Evolutionary conservation across 2,113 vertebrate genomes (phyloP), one percentile per base, ranked within the genome.

Genomic region (Platysternon megacephalum): DNA sequence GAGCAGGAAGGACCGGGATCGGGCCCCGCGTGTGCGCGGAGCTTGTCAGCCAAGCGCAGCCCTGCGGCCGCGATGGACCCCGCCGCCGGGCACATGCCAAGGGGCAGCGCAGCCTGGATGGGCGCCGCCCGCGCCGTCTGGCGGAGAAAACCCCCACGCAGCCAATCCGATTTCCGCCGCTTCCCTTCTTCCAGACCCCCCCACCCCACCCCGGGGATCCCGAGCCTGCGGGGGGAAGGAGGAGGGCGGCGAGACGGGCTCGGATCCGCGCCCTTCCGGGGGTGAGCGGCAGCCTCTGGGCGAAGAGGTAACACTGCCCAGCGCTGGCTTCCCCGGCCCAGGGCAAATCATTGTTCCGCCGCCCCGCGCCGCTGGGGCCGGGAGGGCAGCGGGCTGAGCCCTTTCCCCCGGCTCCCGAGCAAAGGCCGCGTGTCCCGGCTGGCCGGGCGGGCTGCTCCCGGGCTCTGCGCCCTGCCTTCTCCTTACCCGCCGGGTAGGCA

Each of bases 401-500:
- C 48, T 29, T 24, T 24, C 61, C 61, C 58, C 28, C 22, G 58
- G 14, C 52, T 13, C 51, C 48, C 12, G 26, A 24, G 4, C 44
- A 74, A 22, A 14, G 21, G 58, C 91, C 61, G 61, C 1, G 7
- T 35, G 85, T 49, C 35, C 68, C 1, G 91, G 74, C 82, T 81
- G 49, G n/a, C 3, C 76, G 84, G 84, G n/a, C 79, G 82, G 82
- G 82, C 96, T 84, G 53, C 85, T 49, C 83, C 79, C 72, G 29
- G 83, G 56, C 55, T 21, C 42, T 44, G 58, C 78, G 65, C 51
- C 79, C 65, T 8, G 44, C 93, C 78, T 86, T 35, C 91, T 93
- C 85, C 99, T 99, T 98, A 99, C 99, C 99, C 97, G 98, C 98
- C 91, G 98, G 98, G 97, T 98, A 98, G 98, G 91, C 94, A 89